phyloP scores from a whole-genome alignment of 1,140 invertebrate species.

The Cydia pomonella region DNA sequence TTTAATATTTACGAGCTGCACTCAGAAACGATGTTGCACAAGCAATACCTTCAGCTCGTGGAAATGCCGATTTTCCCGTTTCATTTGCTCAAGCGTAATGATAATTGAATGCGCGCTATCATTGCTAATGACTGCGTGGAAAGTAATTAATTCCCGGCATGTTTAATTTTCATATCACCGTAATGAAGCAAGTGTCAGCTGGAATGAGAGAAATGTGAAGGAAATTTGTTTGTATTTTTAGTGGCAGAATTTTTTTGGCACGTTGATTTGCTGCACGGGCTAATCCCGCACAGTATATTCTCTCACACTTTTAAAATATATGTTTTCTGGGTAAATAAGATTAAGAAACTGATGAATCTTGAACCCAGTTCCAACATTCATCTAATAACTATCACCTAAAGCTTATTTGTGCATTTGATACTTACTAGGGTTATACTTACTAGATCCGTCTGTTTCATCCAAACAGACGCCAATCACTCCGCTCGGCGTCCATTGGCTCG shows the following conservation, averaged over 20 bases:
- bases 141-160: neutral
- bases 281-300: neutral
- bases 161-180: neutral
- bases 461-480: too few species aligned
- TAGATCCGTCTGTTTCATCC: too few species aligned
- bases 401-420: too few species aligned
- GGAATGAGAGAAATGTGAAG: neutral
- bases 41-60: neutral
- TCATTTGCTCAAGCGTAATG: neutral
- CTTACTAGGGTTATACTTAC: too few species aligned
- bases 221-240: neutral
- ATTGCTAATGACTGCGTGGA: neutral
- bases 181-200: conserved; percentile 16
- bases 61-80: neutral
- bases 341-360: too few species aligned
- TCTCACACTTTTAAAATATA: too few species aligned
- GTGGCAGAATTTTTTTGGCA: neutral
- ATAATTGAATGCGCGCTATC: conserved; percentile 6
- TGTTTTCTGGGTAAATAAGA: too few species aligned
- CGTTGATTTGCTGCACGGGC: neutral
- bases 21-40: neutral
- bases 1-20: neutral
- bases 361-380: too few species aligned
- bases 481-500: too few species aligned
- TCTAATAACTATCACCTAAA: too few species aligned